Evolutionary conservation across 2,797 vertebrate species (phyloP).

Genomic region (Todus mexicanus): DNA sequence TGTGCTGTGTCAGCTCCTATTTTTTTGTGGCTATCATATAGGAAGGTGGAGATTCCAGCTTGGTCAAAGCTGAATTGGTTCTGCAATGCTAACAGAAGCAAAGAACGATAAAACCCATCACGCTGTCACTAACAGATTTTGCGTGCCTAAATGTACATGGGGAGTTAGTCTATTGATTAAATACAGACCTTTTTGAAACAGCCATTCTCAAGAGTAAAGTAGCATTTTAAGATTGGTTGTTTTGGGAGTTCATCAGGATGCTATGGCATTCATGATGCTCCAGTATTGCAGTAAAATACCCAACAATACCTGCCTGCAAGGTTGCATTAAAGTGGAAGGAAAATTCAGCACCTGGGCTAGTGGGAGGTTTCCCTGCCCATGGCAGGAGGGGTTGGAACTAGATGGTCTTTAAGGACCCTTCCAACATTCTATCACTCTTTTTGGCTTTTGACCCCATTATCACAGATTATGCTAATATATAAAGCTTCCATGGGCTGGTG

Average conservation of each 20-base stretch:
- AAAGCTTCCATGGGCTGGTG: background rate
- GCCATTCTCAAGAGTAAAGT: background rate
- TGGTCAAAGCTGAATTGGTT: background rate
- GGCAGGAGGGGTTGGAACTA: background rate
- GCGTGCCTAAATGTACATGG: background rate
- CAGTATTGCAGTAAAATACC: background rate
- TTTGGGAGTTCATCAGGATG: background rate
- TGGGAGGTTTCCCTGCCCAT: background rate
- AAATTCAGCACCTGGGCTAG: background rate
- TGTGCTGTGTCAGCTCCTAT: background rate
- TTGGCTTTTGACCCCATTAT: too few species aligned
- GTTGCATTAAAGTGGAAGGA: background rate
- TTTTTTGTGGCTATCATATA: background rate
- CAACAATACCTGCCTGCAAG: background rate
- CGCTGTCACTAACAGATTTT: background rate
- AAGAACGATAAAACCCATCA: slow-evolving; percentile 13
- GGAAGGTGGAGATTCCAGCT: background rate
- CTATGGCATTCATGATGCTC: background rate
- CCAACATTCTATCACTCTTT: too few species aligned
- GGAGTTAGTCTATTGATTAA: slow-evolving; percentile 19
- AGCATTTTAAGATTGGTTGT: background rate
- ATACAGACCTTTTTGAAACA: background rate
- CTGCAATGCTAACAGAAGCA: slow-evolving; percentile 8
- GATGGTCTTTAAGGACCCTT: background rate
- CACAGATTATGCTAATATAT: background rate